Evolutionary conservation across 2,113 vertebrate species (phyloP).

Genomic region (Vidua chalybeata): DNA sequence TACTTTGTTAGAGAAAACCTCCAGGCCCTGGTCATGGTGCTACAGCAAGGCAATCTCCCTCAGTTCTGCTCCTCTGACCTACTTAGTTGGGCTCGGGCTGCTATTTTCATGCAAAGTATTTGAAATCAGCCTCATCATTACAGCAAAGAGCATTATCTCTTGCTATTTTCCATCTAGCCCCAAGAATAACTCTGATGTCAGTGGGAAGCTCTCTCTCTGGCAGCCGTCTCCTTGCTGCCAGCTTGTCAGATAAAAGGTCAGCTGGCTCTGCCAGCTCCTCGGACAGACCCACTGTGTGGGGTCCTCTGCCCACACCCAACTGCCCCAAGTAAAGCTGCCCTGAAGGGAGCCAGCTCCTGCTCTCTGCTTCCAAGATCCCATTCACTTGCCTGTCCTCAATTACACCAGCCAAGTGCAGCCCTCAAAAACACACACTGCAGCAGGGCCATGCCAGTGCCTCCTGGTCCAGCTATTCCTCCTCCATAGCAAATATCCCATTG

Average conservation of each 20-base stretch:
- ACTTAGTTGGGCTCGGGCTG: not conserved
- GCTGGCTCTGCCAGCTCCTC: not conserved
- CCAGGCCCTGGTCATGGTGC: not conserved
- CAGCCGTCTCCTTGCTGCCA: not conserved
- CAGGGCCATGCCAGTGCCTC: rapidly evolving
- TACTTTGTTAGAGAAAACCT: not conserved
- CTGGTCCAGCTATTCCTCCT: rapidly evolving
- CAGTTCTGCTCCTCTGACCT: not conserved
- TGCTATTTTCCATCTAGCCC: slow-evolving; percentile 29
- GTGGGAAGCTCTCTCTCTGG: slow-evolving; percentile 37
- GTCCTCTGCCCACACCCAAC: not conserved
- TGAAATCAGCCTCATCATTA: slow-evolving; percentile 51
- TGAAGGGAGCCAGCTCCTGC: not conserved
- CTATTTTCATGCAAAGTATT: slow-evolving; percentile 15
- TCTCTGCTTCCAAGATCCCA: not conserved
- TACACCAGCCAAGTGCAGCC: not conserved
- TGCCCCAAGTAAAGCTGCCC: not conserved
- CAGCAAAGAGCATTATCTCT: slow-evolving; percentile 34
- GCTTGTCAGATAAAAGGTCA: slow-evolving; percentile 56
- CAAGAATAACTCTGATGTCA: slow-evolving; percentile 67
- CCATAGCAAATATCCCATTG: not conserved
- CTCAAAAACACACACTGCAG: not conserved
- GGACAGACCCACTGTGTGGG: rapidly evolving
- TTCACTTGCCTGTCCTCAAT: not conserved
- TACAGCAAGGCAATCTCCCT: not conserved